phyloP scores from a whole-genome alignment of 2,797 vertebrate genomes.

The Microctenopoma lineatum region DNA sequence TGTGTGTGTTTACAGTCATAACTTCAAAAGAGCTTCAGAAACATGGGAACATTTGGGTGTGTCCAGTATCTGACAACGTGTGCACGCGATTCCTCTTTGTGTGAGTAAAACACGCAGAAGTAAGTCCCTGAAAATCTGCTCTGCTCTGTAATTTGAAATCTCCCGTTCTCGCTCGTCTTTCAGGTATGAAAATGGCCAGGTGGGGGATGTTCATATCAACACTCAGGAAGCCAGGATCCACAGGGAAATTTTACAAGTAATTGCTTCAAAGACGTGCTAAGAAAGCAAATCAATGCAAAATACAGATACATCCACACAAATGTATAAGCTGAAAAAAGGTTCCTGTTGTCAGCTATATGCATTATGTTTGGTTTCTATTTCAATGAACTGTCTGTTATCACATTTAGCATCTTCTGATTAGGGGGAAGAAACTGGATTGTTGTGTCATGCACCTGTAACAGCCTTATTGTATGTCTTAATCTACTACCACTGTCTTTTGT shows the following conservation, averaged over 20 bases:
- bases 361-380: background rate
- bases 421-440: constrained; percentile 7
- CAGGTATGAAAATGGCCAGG: constrained; percentile 96
- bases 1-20: constrained; percentile 85
- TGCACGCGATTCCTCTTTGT: constrained; percentile 98
- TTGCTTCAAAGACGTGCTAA: constrained; percentile 82
- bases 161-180: constrained; percentile 31
- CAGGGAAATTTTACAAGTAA: constrained; percentile 93
- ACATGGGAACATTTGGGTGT: constrained; percentile 96
- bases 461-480: constrained; percentile 26
- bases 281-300: constrained; percentile 4
- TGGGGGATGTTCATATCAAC: constrained; percentile 95
- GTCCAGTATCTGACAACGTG: constrained; percentile 92
- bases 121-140: background rate
- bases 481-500: constrained; percentile 10
- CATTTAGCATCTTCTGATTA: background rate
- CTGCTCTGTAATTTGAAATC: background rate
- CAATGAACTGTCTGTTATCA: constrained; percentile 3
- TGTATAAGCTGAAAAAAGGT: background rate
- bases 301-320: background rate
- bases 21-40: constrained; percentile 95
- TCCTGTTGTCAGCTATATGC: background rate
- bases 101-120: constrained; percentile 82
- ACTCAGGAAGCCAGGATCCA: constrained; percentile 94
- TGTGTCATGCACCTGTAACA: background rate